Conservation (phyloP, 2,888 invertebrate species). For the Agrenia bidenticulata region DNA sequence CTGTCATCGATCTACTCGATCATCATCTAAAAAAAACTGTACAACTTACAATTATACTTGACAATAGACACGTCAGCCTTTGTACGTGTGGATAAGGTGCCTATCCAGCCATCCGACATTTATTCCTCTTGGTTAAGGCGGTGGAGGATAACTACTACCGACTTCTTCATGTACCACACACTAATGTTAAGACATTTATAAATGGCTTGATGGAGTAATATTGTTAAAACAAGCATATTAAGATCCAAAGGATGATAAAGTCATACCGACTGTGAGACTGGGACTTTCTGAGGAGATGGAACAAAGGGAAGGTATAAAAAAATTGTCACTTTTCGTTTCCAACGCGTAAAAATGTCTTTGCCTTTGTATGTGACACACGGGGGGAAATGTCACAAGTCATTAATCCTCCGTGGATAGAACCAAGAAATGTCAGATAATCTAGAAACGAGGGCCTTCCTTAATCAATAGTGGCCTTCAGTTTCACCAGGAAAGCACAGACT, state of each 20-base stretch:
- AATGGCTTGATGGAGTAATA: background rate
- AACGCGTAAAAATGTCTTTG: too few relatives aligned
- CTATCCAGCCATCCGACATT: background rate
- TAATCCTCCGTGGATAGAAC: background rate
- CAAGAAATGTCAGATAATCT: slow-evolving; percentile 10
- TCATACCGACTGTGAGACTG: background rate
- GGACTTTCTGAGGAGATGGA: background rate
- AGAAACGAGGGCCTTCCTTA: background rate
- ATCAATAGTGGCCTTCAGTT: background rate
- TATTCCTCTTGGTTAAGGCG: background rate
- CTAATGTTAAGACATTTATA: slow-evolving; percentile 14
- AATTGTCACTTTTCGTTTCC: slow-evolving; percentile 1
- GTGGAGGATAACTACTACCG: too few relatives aligned
- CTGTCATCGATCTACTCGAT: slow-evolving; percentile 23
- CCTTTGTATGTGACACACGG: too few relatives aligned
- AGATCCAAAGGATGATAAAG: slow-evolving; percentile 8
- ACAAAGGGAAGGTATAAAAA: slow-evolving; percentile 6
- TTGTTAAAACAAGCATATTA: slow-evolving; percentile 21
- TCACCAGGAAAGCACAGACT: slow-evolving; percentile 6
- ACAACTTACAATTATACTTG: slow-evolving; percentile 18
- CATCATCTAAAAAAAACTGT: slow-evolving; percentile 18
- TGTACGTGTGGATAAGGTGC: background rate
- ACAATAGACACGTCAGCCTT: slow-evolving; percentile 20
- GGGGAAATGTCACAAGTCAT: slow-evolving; percentile 10
- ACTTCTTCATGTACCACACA: too few relatives aligned